These are phyloP conservation scores for Megaleporinus macrocephalus DNA, from an alignment of 2,113 vertebrate species.

Conservation along the genomic window DNA sequence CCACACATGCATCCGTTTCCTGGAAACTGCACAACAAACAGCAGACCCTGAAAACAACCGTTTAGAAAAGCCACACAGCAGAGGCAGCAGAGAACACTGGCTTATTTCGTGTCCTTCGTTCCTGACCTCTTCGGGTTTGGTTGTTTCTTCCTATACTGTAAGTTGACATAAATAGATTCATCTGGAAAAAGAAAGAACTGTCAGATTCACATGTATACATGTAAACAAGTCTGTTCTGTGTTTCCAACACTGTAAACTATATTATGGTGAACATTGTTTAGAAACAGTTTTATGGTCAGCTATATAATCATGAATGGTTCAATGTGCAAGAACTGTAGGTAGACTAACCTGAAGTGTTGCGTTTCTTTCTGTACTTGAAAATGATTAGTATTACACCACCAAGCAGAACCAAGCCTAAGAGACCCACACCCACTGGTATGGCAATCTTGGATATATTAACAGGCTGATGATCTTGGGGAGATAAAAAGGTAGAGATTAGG, in stretches of 20 bases:
- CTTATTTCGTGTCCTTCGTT: background rate
- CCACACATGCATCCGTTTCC: slow-evolving; percentile 1
- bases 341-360: background rate
- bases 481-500: background rate
- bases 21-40: background rate
- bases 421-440: background rate
- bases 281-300: too few relatives aligned
- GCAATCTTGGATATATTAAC: background rate
- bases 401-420: slow-evolving; percentile 5
- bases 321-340: background rate
- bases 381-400: background rate
- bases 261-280: too few relatives aligned
- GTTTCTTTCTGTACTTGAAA: slow-evolving; percentile 27
- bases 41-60: background rate
- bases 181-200: slow-evolving; percentile 32
- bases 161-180: slow-evolving; percentile 36
- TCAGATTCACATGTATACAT: too few relatives aligned
- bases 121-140: background rate
- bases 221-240: too few relatives aligned
- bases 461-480: background rate
- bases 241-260: too few relatives aligned
- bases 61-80: too few relatives aligned
- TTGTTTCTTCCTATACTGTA: background rate
- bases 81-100: background rate
- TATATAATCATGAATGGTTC: background rate